Base-by-base conservation (phyloP, 2,888 invertebrate species). In the Nemotelus pantherinus region DNA sequence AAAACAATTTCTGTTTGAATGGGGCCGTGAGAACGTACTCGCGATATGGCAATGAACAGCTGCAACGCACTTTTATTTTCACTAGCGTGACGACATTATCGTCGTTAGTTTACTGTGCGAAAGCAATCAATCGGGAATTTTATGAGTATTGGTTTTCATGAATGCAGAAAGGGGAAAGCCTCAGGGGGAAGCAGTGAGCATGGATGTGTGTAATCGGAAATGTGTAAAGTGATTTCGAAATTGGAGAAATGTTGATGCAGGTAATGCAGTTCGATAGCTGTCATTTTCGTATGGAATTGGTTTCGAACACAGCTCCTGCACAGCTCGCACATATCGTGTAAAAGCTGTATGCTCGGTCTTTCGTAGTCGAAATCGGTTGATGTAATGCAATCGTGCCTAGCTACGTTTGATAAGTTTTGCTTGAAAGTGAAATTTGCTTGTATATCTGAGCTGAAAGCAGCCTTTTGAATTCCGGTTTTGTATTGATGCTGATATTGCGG, bases 41-140 rank as follows among this genome's bases (percentile, higher is more conserved):
- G 25, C 25, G 25, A 25, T 25, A 25, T 25, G 25, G 25, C 25
- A 25, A 25, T 25, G 25, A 25, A 25, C 48, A 60, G 50, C 39
- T 41, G 45, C 25, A 10, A 48, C 63, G 60, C 74, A 74, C 74
- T 74, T 74, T 74, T 74, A 57, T 60, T 74, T 74, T 60, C 60
- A 63, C 58, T 72, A 45, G 44, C 53, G 55, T 25, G 25, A 25
- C 25, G 25, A 25, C 25, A 25, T 25, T 25, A 25, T 25, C 25
- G 25, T 25, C 25, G 25, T 25, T 25, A 25, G 25, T 25, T 25
- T 25, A 25, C 25, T 55, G 45, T 65, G 25, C 41, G 50, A 43
- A 43, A n/a, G 39, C 9, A 43, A n/a, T 9, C 63, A 43, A 57
- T 57, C 10, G 63, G 63, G 43, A 63, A 43, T 43, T 63, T 9